Percentiles rank a stretch among this genome's conserved stretches.
These are phyloP conservation scores for Sylvicola cinctus DNA, from an alignment of 2,888 invertebrate genomes.

Conservation along the genomic window DNA sequence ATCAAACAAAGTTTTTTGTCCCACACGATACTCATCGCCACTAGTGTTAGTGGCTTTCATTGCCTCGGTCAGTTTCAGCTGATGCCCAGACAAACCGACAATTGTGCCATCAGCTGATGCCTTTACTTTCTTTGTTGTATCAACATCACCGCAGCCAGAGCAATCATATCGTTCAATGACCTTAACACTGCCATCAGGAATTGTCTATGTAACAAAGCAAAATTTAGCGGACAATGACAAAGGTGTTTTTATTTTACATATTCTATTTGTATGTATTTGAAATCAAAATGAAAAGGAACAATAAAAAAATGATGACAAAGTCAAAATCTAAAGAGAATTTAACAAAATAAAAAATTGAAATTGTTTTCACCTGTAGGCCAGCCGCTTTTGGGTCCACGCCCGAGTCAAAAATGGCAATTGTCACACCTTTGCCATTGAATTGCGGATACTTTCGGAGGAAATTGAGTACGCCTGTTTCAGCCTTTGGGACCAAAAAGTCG, in stretches of 20 bases:
- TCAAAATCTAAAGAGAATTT: not conserved
- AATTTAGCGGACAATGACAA: not conserved
- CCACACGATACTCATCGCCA: constrained; percentile 70
- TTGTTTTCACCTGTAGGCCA: constrained; percentile 59
- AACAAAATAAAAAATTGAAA: constrained; percentile 20
- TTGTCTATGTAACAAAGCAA: constrained; percentile 35
- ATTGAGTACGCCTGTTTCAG: constrained; percentile 75
- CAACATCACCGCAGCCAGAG: constrained; percentile 92
- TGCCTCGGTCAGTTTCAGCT: constrained; percentile 38
- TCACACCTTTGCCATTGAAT: constrained; percentile 77
- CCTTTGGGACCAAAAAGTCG: constrained; percentile 76
- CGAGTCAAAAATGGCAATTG: constrained; percentile 93
- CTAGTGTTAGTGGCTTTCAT: constrained; percentile 40
- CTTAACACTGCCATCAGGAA: constrained; percentile 76
- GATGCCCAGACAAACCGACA: constrained; percentile 71
- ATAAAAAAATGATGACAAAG: constrained; percentile 1
- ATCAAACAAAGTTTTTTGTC: constrained; percentile 66
- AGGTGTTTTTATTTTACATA: constrained; percentile 7
- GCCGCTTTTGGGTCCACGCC: constrained; percentile 93
- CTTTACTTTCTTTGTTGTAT: constrained; percentile 57
- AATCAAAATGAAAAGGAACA: constrained; percentile 10
- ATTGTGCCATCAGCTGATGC: constrained; percentile 48
- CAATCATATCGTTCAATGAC: constrained; percentile 90
- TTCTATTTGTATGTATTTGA: constrained; percentile 7
- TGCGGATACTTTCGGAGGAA: constrained; percentile 76